These are phyloP conservation scores for Drosophila histrio DNA, from an alignment of 2,888 invertebrate species.

Conservation along the genomic window DNA sequence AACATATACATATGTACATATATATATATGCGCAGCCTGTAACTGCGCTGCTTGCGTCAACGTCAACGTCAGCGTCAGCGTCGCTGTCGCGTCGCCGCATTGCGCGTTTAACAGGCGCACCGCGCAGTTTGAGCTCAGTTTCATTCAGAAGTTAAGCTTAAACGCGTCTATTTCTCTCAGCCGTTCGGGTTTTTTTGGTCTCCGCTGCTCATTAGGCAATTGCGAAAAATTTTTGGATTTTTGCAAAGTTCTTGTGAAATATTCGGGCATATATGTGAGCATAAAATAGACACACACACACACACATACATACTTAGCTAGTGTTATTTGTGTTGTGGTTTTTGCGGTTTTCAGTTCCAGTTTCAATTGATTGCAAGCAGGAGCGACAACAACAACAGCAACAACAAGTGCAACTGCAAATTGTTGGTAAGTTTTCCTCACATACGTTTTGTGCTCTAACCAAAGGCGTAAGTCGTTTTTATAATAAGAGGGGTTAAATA, in stretches of 20 bases:
- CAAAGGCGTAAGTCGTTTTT: too few species aligned
- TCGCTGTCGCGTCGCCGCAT: slow-evolving; percentile 53
- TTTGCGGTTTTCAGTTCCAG: slow-evolving; percentile 74
- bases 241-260: slow-evolving; percentile 77
- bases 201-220: slow-evolving; percentile 51
- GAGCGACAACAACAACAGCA: slow-evolving; percentile 24
- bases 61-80: slow-evolving; percentile 18
- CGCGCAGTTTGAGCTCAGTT: slow-evolving; percentile 66
- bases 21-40: slow-evolving; percentile 7
- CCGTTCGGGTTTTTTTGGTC: slow-evolving; percentile 27
- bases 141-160: slow-evolving; percentile 76
- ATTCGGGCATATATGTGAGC: slow-evolving; percentile 18
- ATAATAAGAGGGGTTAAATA: too few species aligned
- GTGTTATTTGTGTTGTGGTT: slow-evolving; percentile 74
- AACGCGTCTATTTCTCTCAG: slow-evolving; percentile 38
- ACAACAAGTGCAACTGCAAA: slow-evolving; percentile 19
- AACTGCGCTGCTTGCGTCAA: slow-evolving; percentile 12
- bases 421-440: slow-evolving; percentile 66
- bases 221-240: slow-evolving; percentile 66
- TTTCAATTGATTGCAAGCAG: slow-evolving; percentile 65
- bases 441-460: slow-evolving; percentile 67
- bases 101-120: slow-evolving; percentile 69
- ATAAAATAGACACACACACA: slow-evolving; percentile 19
- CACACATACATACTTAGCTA: slow-evolving; percentile 19
- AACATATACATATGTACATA: not conserved